These are phyloP conservation scores for Oreochromis grahami DNA, from an alignment of 2,797 vertebrate genomes.

Conservation along the genomic window DNA sequence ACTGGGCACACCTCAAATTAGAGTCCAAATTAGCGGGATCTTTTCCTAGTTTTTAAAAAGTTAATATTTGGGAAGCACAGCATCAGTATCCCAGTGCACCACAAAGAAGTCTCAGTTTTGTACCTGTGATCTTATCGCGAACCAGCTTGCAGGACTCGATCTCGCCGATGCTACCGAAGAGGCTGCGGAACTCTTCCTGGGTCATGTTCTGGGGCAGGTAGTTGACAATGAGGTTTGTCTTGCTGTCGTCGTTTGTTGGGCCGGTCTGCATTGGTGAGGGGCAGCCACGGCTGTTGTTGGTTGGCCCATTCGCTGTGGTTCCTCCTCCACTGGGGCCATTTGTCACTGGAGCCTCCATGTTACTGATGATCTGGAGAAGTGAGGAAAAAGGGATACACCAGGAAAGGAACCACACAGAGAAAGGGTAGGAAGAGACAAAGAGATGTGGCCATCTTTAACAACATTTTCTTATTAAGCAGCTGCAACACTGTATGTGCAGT, in stretches of 20 bases:
- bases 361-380: slow-evolving; percentile 95
- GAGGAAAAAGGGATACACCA: background rate
- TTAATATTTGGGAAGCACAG: background rate
- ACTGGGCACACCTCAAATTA: background rate
- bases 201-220: slow-evolving; percentile 99
- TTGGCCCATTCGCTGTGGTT: slow-evolving; percentile 95
- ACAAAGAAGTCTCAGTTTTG: background rate
- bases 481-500: background rate
- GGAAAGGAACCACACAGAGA: background rate
- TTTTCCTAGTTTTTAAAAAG: background rate
- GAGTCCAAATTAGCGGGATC: accelerated
- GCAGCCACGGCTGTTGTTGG: slow-evolving; percentile 98
- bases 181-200: slow-evolving; percentile 99
- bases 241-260: slow-evolving; percentile 96
- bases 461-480: background rate
- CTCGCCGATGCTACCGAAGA: slow-evolving; percentile 99
- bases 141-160: slow-evolving; percentile 99
- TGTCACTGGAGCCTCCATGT: slow-evolving; percentile 99
- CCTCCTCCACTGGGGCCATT: slow-evolving; percentile 89
- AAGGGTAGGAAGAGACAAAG: background rate
- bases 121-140: slow-evolving; percentile 99
- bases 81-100: background rate
- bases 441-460: background rate
- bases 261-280: slow-evolving; percentile 99
- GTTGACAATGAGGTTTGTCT: slow-evolving; percentile 99